Evolutionary conservation across 2,888 invertebrate species (phyloP), one percentile per base, ranked within the genome.

Genomic region (Sussaba pulchella): DNA sequence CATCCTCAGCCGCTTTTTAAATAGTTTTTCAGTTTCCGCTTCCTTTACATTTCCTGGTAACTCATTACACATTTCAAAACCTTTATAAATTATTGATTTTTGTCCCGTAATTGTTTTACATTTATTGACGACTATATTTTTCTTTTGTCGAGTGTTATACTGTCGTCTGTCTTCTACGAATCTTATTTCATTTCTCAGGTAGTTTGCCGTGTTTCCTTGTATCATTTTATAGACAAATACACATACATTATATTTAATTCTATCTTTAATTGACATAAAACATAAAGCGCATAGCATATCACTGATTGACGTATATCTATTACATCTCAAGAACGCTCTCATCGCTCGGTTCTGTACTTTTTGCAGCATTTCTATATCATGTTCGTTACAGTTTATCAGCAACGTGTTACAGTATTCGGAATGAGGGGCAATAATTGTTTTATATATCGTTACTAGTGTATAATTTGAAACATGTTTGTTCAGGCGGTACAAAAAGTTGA

Each of bases 161-260:
- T 31, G 31, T 5, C 6, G 31, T 31, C 31, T 31, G 31, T 31
- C 31, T 31, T 31, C 6, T 31, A 6, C 6, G 31, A 31, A 31
- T 31, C 31, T 31, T 31, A 31, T 31, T 31, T 31, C 31, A 31
- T 31, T 31, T 31, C 31, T 31, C 31, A 31, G 31, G 31, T 31
- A 31, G 31, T 31, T 6, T 31, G 31, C 4, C 31, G 31, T 31
- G 31, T 5, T 31, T 2, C 31, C 31, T 31, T 6, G 31, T 31
- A 31, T 19, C 9, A 63, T 43, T 63, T 43, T 63, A 12, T 43
- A 24, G 1, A 63, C 41, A 43, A 63, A 63, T 43, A 63, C n/a
- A 43, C 61, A 63, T 4, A 41, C 21, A 43, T 43, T 63, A 10
- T 9, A 41, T 24, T 31, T 12, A 31, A 26, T 26, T 31, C 14